Evolutionary conservation across 2,888 invertebrate genomes (phyloP), one percentile per base, ranked within the genome.

Genomic region (Drosophila peninsularis): DNA sequence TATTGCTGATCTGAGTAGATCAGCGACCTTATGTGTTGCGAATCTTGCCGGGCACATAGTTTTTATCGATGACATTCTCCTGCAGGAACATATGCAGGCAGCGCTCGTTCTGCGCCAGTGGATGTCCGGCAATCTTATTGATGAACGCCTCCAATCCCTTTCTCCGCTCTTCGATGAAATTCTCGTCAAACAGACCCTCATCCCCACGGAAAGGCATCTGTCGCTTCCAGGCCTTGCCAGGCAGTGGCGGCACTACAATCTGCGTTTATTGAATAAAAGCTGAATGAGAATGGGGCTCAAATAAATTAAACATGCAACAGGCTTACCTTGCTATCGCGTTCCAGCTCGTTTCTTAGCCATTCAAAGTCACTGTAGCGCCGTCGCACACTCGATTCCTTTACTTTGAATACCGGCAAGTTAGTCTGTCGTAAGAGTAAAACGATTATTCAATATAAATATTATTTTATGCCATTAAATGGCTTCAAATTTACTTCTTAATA

Each of bases 21-120:
- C 32, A 49, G 50, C 60, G 3, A 32, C 41, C 65, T 95, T 97
- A 97, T 94, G 97, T 97, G 94, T 97, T 98, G 92, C 98, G 95
- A 93, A 99, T 99, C 94, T 99, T 99, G 89, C 99, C 99, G 87
- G 99, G 99, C 82, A 99, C 98, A 93, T 99, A 99, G 94, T 98
- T 99, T 94, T 98, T 98, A 94, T 99, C 99, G 93, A 99, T 99
- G 90, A 96, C 95, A 54, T 96, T 96, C 90, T 99, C 99, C 93
- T 99, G 99, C 76, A 99, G 95, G 94, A 99, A 99, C 97, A 99
- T 99, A 93, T 99, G 99, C 90, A 99, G 95, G 94, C 99, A 99
- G 91, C 98, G 95, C 93, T 99, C 99, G 93, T 99, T 99, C 94
- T 99, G 99, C 67, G 99, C 99, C 91, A 99, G 93, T 4, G 99